Evolutionary conservation across 2,113 vertebrate genomes (phyloP).

Genomic region (Atherinomorus stipes): DNA sequence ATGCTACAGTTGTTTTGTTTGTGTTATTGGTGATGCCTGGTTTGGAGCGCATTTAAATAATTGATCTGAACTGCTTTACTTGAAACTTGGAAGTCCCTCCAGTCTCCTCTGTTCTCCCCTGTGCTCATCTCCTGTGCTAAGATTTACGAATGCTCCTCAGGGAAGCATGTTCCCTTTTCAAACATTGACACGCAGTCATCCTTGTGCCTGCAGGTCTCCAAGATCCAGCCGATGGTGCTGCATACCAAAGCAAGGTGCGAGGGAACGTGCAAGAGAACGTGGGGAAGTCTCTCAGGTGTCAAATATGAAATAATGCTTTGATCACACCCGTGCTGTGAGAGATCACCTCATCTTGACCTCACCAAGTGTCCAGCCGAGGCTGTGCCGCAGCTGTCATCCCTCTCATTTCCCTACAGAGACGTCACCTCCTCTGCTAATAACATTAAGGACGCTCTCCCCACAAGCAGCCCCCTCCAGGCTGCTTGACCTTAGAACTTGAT

Average conservation of each 20-base stretch:
- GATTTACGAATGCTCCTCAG: constrained; percentile 57
- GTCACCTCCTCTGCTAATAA: constrained; percentile 50
- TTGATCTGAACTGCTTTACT: not conserved
- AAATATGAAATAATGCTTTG: constrained; percentile 71
- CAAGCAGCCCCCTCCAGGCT: constrained; percentile 30
- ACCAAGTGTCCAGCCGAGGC: constrained; percentile 37
- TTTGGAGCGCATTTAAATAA: constrained; percentile 3
- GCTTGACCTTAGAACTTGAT: constrained; percentile 55
- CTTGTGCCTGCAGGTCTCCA: constrained; percentile 34
- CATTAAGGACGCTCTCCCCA: constrained; percentile 59
- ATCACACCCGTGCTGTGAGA: constrained; percentile 43
- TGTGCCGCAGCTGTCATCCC: constrained; percentile 53
- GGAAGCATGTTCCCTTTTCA: constrained; percentile 67
- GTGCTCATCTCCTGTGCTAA: constrained; percentile 33
- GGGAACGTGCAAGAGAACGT: constrained; percentile 40
- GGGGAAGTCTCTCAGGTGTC: constrained; percentile 62
- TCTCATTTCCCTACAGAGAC: constrained; percentile 63
- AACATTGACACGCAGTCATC: constrained; percentile 57
- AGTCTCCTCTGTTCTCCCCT: constrained; percentile 6
- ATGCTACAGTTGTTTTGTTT: not conserved
- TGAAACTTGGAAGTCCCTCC: constrained; percentile 16
- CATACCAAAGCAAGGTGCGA: constrained; percentile 29
- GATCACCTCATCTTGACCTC: constrained; percentile 58
- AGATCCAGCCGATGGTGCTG: constrained; percentile 26
- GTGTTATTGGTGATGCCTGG: not conserved